phyloP scores from a whole-genome alignment of 2,888 invertebrate species.

The Eristalis tenax region DNA sequence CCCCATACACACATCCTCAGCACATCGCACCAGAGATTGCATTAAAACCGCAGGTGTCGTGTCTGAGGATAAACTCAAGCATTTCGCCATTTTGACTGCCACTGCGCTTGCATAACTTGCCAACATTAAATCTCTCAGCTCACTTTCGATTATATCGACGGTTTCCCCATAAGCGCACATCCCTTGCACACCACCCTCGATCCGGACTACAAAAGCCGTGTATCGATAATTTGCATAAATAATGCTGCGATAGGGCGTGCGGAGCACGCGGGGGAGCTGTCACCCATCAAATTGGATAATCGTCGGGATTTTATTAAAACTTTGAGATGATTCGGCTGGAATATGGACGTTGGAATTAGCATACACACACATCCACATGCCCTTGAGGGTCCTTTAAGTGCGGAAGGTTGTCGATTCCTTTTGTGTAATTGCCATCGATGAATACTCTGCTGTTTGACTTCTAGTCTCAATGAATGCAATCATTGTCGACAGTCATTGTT shows the following conservation, averaged over 20 bases:
- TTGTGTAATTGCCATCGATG: too few relatives aligned
- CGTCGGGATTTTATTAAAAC: conserved; percentile 22
- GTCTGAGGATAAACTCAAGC: neutral
- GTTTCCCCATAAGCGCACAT: neutral
- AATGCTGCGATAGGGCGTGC: neutral
- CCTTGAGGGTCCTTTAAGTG: neutral
- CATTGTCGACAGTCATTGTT: too few relatives aligned
- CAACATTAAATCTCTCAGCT: conserved; percentile 4
- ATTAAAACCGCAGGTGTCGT: conserved; percentile 21
- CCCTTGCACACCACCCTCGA: neutral
- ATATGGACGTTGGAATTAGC: conserved; percentile 3
- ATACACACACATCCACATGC: neutral
- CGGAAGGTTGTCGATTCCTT: too few relatives aligned
- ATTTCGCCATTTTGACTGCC: neutral
- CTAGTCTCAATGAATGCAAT: too few relatives aligned
- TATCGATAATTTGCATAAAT: conserved; percentile 37
- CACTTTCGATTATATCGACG: conserved; percentile 21
- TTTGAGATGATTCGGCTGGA: conserved; percentile 5
- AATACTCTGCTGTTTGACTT: too few relatives aligned
- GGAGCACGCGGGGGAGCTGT: neutral
- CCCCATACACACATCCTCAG: neutral
- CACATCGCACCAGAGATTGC: neutral
- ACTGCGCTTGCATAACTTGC: neutral
- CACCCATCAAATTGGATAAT: conserved; percentile 26
- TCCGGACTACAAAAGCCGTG: neutral